Percentiles rank a stretch among this genome's conserved stretches.
Evolutionary conservation across 2,113 vertebrate genomes (phyloP).

Genomic region (Hemicordylus capensis): DNA sequence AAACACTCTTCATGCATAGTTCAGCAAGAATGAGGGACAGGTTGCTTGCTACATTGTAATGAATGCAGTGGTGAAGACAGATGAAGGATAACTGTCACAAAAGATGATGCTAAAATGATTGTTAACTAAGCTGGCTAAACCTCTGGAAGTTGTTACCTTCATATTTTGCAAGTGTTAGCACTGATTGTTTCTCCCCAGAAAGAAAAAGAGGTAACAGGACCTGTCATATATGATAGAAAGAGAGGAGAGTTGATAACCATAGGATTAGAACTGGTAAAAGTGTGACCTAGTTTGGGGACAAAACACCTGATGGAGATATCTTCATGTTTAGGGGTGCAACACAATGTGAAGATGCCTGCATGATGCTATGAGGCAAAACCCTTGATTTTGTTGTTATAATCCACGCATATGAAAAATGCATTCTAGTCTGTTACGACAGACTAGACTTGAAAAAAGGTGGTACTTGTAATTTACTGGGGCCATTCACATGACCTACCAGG

Average conservation of each 20-base stretch:
- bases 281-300: background rate
- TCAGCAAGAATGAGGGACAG: background rate
- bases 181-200: background rate
- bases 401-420: too few species aligned
- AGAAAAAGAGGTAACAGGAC: background rate
- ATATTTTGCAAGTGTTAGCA: background rate
- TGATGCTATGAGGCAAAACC: background rate
- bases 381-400: background rate
- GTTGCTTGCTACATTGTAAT: background rate
- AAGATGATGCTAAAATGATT: too few species aligned
- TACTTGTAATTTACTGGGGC: too few species aligned
- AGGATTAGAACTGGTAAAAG: background rate
- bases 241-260: background rate
- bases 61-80: too few species aligned
- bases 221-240: background rate
- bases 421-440: too few species aligned
- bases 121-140: too few species aligned
- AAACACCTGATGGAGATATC: background rate
- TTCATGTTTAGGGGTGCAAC: background rate
- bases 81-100: background rate
- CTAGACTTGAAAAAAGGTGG: background rate
- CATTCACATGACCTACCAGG: too few species aligned
- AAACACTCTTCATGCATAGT: background rate
- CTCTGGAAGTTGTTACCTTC: too few species aligned
- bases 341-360: background rate